These are phyloP conservation scores for Amniataba percoides DNA, from an alignment of 2,797 vertebrate genomes.

Conservation along the genomic window DNA sequence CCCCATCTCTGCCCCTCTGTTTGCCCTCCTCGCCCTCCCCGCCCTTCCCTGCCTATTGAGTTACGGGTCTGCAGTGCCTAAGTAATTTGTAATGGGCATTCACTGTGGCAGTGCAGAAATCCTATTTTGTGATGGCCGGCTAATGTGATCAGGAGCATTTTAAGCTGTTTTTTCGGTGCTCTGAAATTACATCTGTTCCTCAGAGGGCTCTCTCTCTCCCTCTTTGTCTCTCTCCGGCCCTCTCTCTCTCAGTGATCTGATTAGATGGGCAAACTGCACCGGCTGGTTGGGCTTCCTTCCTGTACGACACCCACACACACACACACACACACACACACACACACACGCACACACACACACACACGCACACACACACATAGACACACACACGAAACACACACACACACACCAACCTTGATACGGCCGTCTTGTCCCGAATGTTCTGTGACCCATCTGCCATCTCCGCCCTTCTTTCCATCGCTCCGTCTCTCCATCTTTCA, in stretches of 20 bases:
- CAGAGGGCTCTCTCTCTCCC: slow-evolving; percentile 66
- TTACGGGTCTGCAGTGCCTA: slow-evolving; percentile 88
- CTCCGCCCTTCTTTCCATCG: slow-evolving; percentile 31
- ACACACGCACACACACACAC: slow-evolving; percentile 33
- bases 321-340: slow-evolving; percentile 24
- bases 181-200: slow-evolving; percentile 87
- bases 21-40: slow-evolving; percentile 71
- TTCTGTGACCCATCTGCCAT: slow-evolving; percentile 69
- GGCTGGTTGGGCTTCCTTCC: slow-evolving; percentile 75
- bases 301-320: slow-evolving; percentile 58
- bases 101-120: slow-evolving; percentile 91
- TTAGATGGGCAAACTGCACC: slow-evolving; percentile 81
- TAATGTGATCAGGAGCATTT: slow-evolving; percentile 92
- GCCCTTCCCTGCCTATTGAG: slow-evolving; percentile 85
- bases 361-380: slow-evolving; percentile 1
- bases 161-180: slow-evolving; percentile 86
- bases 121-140: slow-evolving; percentile 89
- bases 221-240: slow-evolving; percentile 32
- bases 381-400: too few relatives aligned
- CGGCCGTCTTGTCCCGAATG: slow-evolving; percentile 47
- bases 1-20: slow-evolving; percentile 77
- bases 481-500: slow-evolving; percentile 34
- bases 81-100: slow-evolving; percentile 92
- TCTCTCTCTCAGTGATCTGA: slow-evolving; percentile 80
- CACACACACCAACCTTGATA: slow-evolving; percentile 53